Evolutionary conservation across 2,113 vertebrate species (phyloP).

Genomic region (Emydura subglobosa): DNA sequence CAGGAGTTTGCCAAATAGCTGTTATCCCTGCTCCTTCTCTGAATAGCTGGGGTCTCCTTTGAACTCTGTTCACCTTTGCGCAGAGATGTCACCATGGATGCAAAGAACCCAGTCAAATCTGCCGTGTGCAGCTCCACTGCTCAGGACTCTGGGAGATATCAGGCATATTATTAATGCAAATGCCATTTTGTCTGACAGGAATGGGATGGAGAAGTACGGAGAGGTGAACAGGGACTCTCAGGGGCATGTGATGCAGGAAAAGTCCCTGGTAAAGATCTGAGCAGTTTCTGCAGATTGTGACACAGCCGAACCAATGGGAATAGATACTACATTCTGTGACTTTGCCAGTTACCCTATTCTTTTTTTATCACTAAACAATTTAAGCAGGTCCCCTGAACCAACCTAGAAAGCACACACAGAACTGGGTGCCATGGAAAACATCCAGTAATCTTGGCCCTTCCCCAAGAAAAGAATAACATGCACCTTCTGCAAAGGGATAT

Average conservation of each 20-base stretch:
- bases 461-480: neutral
- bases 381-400: neutral
- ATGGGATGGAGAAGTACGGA: neutral
- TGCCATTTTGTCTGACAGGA: neutral
- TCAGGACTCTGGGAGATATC: neutral
- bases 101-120: conserved; percentile 2
- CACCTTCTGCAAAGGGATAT: neutral
- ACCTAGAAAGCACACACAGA: neutral
- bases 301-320: neutral
- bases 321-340: neutral
- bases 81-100: neutral
- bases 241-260: neutral
- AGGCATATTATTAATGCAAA: neutral
- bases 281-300: neutral
- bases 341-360: neutral
- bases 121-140: neutral
- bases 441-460: neutral
- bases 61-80: neutral
- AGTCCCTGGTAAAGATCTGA: neutral
- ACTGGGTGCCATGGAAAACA: neutral
- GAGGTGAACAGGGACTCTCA: neutral
- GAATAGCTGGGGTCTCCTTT: neutral
- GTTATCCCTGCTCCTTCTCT: neutral
- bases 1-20: neutral
- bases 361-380: neutral